These are phyloP conservation scores for Pteropus alecto DNA, from an alignment of 2,113 vertebrate species.

Conservation along the genomic window DNA sequence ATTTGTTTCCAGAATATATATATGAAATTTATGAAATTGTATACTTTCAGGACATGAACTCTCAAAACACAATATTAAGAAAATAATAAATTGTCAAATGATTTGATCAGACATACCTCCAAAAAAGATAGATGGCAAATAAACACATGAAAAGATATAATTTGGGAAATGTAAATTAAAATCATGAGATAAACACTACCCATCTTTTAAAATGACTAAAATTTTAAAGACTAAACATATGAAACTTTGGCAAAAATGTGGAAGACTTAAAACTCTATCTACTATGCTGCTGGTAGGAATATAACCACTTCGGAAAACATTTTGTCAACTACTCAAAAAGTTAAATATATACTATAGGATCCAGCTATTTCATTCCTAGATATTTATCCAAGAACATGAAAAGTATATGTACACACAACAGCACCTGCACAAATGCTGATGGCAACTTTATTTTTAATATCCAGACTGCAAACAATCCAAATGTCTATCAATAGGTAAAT, in stretches of 20 bases:
- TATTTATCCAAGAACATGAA: neutral
- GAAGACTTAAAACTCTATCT: neutral
- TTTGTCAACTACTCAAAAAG: neutral
- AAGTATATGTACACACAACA: neutral
- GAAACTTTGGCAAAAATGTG: neutral
- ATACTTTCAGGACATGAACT: neutral
- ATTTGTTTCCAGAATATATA: neutral
- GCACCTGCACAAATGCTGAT: neutral
- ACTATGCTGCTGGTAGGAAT: neutral
- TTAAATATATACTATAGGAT: neutral
- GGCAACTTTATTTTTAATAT: neutral
- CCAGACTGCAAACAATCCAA: neutral
- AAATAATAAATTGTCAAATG: neutral
- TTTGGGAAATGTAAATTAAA: constrained; percentile 7
- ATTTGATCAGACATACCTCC: neutral
- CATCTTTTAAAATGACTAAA: neutral
- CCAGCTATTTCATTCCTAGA: neutral
- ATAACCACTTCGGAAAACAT: neutral
- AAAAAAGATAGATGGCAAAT: neutral
- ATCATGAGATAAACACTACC: neutral
- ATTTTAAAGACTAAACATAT: neutral
- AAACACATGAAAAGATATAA: neutral
- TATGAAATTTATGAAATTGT: no score
- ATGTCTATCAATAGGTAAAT: neutral
- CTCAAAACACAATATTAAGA: neutral